A percentile compares a stretch with the other conserved stretches of the same genome.
phyloP scores from a whole-genome alignment of 1,140 invertebrate species.

The Tetragonula clypearis region DNA sequence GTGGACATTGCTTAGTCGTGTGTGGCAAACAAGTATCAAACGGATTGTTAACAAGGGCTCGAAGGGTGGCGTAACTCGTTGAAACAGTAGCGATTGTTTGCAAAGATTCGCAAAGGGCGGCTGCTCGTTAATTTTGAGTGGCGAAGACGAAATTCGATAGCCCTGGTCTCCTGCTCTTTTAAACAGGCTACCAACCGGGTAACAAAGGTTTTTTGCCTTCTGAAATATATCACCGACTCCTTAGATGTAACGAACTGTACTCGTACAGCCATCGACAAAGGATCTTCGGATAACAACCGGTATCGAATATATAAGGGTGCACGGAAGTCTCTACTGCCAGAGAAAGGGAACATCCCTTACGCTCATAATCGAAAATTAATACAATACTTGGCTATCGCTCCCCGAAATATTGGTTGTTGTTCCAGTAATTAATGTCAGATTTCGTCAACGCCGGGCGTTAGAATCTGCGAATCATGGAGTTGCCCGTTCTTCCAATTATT shows the following conservation, averaged over 20 bases:
- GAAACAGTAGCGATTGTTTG: slow-evolving; percentile 50
- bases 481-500: too few relatives aligned
- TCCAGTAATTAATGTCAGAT: too few relatives aligned
- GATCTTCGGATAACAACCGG: slow-evolving; percentile 38
- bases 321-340: neutral
- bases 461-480: too few relatives aligned
- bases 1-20: neutral
- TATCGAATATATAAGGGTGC: slow-evolving; percentile 46
- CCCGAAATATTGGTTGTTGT: too few relatives aligned
- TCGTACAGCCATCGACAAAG: slow-evolving; percentile 47
- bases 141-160: slow-evolving; percentile 62
- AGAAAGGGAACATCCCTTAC: neutral
- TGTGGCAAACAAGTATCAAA: slow-evolving; percentile 30
- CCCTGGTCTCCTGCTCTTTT: slow-evolving; percentile 36
- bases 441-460: too few relatives aligned
- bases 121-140: slow-evolving; percentile 58
- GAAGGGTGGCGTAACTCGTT: slow-evolving; percentile 25
- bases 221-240: slow-evolving; percentile 53
- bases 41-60: slow-evolving; percentile 50
- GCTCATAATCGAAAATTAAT: neutral
- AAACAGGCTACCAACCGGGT: slow-evolving; percentile 10
- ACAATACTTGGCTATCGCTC: too few relatives aligned
- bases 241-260: slow-evolving; percentile 55
- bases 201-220: slow-evolving; percentile 51
- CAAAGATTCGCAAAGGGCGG: slow-evolving; percentile 54